Evolutionary conservation across 2,888 invertebrate species (phyloP).

Genomic region (Neocrepidodera transversa): DNA sequence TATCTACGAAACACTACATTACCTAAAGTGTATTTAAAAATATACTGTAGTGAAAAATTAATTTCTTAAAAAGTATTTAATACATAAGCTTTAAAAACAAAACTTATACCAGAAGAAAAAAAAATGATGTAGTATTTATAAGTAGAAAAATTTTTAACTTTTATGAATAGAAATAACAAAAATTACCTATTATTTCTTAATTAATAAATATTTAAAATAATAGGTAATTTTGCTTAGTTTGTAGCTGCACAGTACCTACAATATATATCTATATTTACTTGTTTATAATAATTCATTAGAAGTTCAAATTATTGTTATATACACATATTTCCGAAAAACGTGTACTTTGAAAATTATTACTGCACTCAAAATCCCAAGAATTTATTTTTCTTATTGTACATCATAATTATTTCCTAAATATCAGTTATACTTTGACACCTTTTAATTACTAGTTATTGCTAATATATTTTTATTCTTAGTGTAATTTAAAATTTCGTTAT

Average conservation of each 20-base stretch:
- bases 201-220: conserved; percentile 36
- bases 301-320: conserved; percentile 52
- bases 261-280: conserved; percentile 52
- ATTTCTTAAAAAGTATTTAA: conserved; percentile 48
- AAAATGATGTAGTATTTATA: conserved; percentile 50
- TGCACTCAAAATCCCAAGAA: no score
- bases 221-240: conserved; percentile 44
- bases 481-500: no score
- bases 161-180: conserved; percentile 42
- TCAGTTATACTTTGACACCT: no score
- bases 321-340: conserved; percentile 49
- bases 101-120: conserved; percentile 46
- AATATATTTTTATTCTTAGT: no score
- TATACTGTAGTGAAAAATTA: conserved; percentile 53
- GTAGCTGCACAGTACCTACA: conserved; percentile 52
- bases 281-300: conserved; percentile 52
- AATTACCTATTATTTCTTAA: conserved; percentile 42
- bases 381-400: no score
- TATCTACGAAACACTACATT: conserved; percentile 52
- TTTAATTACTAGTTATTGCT: no score
- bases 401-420: no score
- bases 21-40: conserved; percentile 52
- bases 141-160: conserved; percentile 52
- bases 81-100: conserved; percentile 50
- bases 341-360: conserved; percentile 47